Percentiles rank a stretch among this genome's conserved stretches.
phyloP scores from a whole-genome alignment of 1,140 invertebrate species.

The Drosophila melanogaster region DNA sequence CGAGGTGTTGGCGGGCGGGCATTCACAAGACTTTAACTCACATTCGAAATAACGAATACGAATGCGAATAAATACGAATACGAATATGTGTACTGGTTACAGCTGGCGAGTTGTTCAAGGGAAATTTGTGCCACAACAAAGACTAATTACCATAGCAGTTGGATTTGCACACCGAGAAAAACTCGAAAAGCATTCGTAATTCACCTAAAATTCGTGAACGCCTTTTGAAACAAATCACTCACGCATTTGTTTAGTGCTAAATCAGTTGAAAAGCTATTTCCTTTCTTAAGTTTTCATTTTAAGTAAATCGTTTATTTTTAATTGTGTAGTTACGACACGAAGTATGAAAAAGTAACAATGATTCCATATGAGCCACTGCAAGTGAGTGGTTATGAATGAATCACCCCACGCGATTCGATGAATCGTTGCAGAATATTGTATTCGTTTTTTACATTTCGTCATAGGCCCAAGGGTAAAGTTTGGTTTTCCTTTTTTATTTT shows the following conservation, averaged over 20 bases:
- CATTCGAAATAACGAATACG: neutral
- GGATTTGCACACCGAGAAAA: conserved; percentile 25
- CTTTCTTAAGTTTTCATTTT: neutral
- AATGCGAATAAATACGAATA: neutral
- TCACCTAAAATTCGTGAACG: neutral
- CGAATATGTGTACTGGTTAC: neutral
- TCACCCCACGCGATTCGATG: conserved; percentile 38
- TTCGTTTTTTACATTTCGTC: conserved; percentile 28
- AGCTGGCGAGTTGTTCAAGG: conserved; percentile 32
- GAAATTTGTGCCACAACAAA: conserved; percentile 35
- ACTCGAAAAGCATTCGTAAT: neutral
- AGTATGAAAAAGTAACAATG: neutral
- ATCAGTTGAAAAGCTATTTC: neutral
- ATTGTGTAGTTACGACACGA: conserved; percentile 12
- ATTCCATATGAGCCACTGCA: conserved; percentile 11
- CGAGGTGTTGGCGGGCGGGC: conserved; percentile 18
- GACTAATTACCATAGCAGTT: conserved; percentile 51
- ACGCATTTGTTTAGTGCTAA: too few relatives aligned
- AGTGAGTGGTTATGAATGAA: conserved; percentile 37
- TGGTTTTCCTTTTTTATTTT: conserved; percentile 10
- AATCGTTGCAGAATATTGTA: conserved; percentile 47
- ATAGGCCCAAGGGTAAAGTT: conserved; percentile 30
- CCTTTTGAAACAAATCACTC: too few relatives aligned
- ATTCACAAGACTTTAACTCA: conserved; percentile 24
- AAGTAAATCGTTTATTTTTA: neutral